Percentiles rank a stretch among this genome's conserved stretches.
These are phyloP conservation scores for Psilopsiagon aymara DNA, from an alignment of 2,113 vertebrate genomes.

Conservation along the genomic window DNA sequence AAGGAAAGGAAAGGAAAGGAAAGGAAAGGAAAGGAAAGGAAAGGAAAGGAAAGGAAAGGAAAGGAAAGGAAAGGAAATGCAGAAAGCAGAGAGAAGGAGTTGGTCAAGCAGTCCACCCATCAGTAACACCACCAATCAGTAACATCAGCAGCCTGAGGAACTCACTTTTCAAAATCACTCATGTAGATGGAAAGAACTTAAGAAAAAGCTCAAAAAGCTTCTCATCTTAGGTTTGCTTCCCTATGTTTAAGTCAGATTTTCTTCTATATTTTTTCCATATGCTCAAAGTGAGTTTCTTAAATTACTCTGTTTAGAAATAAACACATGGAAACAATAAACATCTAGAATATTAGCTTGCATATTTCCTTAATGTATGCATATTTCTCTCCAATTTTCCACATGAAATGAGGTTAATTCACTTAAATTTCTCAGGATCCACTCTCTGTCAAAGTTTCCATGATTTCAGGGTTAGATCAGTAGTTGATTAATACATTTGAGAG, in stretches of 20 bases:
- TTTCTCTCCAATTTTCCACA: conserved; percentile 70
- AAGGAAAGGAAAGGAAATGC: background rate
- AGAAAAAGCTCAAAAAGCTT: background rate
- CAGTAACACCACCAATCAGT: background rate
- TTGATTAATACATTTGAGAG: conserved; percentile 36
- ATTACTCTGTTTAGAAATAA: conserved; percentile 71
- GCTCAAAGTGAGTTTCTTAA: conserved; percentile 39
- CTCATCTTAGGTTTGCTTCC: background rate
- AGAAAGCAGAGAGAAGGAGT: background rate
- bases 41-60: background rate
- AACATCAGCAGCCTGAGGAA: background rate
- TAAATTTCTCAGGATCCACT: conserved; percentile 60
- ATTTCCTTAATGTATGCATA: conserved; percentile 73
- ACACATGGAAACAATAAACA: conserved; percentile 74
- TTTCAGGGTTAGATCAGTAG: conserved; percentile 42
- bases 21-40: no score
- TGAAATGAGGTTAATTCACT: conserved; percentile 68
- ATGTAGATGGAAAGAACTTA: background rate
- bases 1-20: no score
- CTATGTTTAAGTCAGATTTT: background rate
- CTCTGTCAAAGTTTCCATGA: conserved; percentile 54
- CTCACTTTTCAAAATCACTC: background rate
- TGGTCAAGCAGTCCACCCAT: background rate
- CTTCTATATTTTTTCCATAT: conserved; percentile 54
- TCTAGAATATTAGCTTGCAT: conserved; percentile 59